Percentiles rank a stretch among this genome's conserved stretches.
phyloP scores from a whole-genome alignment of 2,797 vertebrate species.

The Hyperoplus lanceolatus region DNA sequence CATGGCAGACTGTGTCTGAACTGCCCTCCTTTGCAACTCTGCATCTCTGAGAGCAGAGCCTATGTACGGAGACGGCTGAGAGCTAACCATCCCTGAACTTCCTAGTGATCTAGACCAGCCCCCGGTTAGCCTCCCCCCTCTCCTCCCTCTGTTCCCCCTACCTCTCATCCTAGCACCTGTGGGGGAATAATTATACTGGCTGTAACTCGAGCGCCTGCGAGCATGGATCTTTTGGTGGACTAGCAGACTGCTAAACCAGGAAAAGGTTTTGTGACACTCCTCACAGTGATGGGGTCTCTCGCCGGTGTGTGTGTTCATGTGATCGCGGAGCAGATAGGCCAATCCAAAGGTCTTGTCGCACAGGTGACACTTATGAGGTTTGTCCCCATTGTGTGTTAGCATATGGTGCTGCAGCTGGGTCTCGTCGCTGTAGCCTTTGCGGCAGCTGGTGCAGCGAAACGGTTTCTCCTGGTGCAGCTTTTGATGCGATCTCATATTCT shows the following conservation, averaged over 20 bases:
- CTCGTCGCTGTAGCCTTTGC: constrained; percentile 87
- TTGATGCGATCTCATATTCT: constrained; percentile 89
- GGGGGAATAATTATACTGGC: constrained; percentile 62
- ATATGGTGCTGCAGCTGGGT: constrained; percentile 86
- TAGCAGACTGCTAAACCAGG: constrained; percentile 88
- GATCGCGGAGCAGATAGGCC: constrained; percentile 87
- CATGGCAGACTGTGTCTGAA: constrained; percentile 60
- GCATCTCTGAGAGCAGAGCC: constrained; percentile 62
- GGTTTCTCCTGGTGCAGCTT: constrained; percentile 88
- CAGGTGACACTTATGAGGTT: constrained; percentile 85
- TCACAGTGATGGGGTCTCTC: constrained; percentile 87
- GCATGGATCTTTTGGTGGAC: constrained; percentile 88
- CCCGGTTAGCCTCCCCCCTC: constrained; percentile 68
- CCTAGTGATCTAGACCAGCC: constrained; percentile 69
- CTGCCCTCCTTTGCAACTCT: constrained; percentile 63
- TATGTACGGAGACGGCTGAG: constrained; percentile 52
- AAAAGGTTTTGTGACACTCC: constrained; percentile 87
- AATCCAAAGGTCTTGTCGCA: constrained; percentile 88
- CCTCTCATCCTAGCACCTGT: constrained; percentile 64
- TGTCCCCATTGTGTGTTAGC: constrained; percentile 86
- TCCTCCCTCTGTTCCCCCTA: constrained; percentile 65
- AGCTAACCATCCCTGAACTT: constrained; percentile 47
- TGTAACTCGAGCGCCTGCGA: constrained; percentile 80
- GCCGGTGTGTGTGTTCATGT: constrained; percentile 89
- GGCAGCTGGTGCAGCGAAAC: constrained; percentile 87